Evolutionary conservation across 64 coral and sea anemone species (phyloP), one percentile per base, ranked within the genome.

Genomic region (Catalaphyllia jardinei): DNA sequence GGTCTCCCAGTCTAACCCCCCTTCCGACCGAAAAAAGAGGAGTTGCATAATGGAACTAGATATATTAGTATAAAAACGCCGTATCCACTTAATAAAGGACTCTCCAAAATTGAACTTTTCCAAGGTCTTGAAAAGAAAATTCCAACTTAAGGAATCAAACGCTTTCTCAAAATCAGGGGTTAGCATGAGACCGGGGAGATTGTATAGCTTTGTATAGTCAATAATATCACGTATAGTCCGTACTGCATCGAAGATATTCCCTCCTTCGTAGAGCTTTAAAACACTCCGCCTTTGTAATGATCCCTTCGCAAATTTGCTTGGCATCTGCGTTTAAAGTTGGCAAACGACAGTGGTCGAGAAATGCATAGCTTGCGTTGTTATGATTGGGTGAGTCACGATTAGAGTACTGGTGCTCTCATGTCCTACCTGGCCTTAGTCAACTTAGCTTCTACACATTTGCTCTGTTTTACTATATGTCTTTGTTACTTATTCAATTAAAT

Each of bases 61-160:
- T 24, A 69, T 73, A 46, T 55, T 59, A 62, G 46, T 62, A 7
- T 83, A 83, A 10, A 83, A 83, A 24, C 29, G 62, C 7, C 57
- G 38, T 42, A 83, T n/a, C 80, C 80, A 87, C 51, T 75, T 72
- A 29, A 75, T 54, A 52, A 75, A 46, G n/a, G 67, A 77, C 12
- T 77, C 4, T 59, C 80, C 49, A 83, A 62, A 16, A 57, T 65
- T 22, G 59, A 31, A 29, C 46, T 59, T 83, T 83, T 83, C 60
- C 49, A 83, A 18, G 80, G 25, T 8, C 52, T 83, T 83, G 7
- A 83, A 57, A 27, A 83, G 55, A 22, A 83, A 83, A 4, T 63
- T 28, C 80, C 80, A 83, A 27, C 80, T 59, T 83, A 83, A 59
- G 10, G 80, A 83, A 8, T 83, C 80, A 63, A 83, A 62, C 10